A percentile compares a stretch with the other conserved stretches of the same genome.
phyloP scores from a whole-genome alignment of 2,113 vertebrate genomes.

The Cyphomyrus plagiostoma region DNA sequence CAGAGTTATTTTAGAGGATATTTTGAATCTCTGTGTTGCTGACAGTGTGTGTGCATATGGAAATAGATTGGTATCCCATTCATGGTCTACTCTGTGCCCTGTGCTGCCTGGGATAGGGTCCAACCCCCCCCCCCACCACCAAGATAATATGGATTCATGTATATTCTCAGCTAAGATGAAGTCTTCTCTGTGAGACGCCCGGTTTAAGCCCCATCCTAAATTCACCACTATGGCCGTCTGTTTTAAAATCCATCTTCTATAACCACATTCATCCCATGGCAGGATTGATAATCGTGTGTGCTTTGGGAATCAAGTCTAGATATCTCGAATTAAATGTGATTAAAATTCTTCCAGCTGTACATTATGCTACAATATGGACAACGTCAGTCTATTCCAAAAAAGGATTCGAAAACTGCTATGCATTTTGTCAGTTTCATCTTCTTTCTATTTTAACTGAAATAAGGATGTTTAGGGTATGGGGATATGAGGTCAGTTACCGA shows the following conservation, averaged over 20 bases:
- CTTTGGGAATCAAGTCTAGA: neutral
- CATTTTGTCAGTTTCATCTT: neutral
- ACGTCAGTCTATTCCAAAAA: neutral
- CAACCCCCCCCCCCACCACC: neutral
- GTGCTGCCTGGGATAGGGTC: neutral
- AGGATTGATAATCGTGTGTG: neutral
- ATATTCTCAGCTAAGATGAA: neutral
- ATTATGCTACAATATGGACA: neutral
- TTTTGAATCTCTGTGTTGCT: neutral
- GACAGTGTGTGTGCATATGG: neutral
- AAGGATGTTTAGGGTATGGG: neutral
- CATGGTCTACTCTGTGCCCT: neutral
- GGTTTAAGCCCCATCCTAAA: neutral
- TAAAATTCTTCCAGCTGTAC: neutral
- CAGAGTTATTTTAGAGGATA: neutral
- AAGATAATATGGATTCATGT: neutral
- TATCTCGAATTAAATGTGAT: neutral
- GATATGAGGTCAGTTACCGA: neutral
- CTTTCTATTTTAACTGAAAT: neutral
- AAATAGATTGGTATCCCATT: neutral
- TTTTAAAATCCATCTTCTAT: neutral
- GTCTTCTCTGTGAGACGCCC: neutral
- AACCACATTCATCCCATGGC: neutral
- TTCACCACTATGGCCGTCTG: neutral
- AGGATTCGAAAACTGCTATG: neutral